Evolutionary conservation across 2,113 vertebrate genomes (phyloP).

Genomic region (Mionectes macconnelli): DNA sequence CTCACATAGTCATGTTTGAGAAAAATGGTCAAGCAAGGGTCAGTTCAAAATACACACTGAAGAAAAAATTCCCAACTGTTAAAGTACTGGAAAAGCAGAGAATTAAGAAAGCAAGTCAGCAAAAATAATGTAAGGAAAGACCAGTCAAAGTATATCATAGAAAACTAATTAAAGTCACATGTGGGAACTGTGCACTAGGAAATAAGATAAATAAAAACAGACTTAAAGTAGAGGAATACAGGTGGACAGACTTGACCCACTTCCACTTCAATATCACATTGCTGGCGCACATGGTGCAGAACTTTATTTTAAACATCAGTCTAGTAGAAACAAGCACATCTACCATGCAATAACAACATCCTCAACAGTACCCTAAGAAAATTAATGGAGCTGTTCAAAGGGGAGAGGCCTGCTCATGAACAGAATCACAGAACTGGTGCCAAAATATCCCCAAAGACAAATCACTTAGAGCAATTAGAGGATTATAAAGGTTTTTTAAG

Average conservation of each 20-base stretch:
- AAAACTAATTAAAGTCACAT: background rate
- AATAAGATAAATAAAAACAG: background rate
- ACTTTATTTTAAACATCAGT: background rate
- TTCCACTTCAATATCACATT: background rate
- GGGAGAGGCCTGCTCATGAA: background rate
- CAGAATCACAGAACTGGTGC: background rate
- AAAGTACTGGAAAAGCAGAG: background rate
- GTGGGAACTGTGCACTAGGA: background rate
- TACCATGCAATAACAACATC: background rate
- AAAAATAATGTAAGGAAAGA: background rate
- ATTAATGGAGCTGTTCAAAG: background rate
- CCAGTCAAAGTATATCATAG: background rate
- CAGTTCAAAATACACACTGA: background rate
- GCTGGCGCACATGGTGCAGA: background rate
- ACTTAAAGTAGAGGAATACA: background rate
- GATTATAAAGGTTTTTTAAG: background rate
- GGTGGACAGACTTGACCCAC: background rate
- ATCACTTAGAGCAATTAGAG: background rate
- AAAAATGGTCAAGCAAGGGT: background rate
- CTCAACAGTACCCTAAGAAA: background rate
- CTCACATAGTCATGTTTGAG: background rate
- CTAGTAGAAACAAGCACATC: background rate
- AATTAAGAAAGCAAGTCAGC: background rate
- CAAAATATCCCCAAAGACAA: background rate
- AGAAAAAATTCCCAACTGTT: background rate